Conservation (phyloP, 2,888 invertebrate genomes). For the Netelia inedita region DNA sequence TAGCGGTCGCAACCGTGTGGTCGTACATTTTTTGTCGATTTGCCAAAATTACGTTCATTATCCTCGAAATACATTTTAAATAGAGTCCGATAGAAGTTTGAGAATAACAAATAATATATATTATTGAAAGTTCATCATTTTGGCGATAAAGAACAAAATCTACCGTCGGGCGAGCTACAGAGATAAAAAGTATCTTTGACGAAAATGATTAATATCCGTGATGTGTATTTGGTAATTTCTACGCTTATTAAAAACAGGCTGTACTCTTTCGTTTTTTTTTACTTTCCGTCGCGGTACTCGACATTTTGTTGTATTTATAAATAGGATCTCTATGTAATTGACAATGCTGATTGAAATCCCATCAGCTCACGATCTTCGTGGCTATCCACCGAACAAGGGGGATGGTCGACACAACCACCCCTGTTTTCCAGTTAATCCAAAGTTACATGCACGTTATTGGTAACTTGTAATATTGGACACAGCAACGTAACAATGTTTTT, state of each 20-base stretch:
- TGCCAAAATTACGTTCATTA: background rate
- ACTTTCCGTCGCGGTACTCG: slow-evolving; percentile 61
- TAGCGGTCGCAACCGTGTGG: slow-evolving; percentile 14
- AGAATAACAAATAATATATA: background rate
- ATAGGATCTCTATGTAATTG: slow-evolving; percentile 65
- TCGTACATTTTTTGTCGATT: slow-evolving; percentile 11
- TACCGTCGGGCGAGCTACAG: too few relatives aligned
- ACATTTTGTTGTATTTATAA: slow-evolving; percentile 50
- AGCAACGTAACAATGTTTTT: too few relatives aligned
- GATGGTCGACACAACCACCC: background rate
- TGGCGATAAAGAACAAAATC: too few relatives aligned
- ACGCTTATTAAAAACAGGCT: background rate
- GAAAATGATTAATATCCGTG: background rate
- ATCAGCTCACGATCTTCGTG: slow-evolving; percentile 18
- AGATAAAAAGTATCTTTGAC: background rate
- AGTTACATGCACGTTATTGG: too few relatives aligned
- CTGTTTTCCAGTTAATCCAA: background rate
- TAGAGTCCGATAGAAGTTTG: background rate
- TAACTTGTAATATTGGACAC: too few relatives aligned
- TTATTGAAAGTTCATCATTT: too few relatives aligned
- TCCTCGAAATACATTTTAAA: slow-evolving; percentile 10
- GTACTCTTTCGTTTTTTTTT: slow-evolving; percentile 29
- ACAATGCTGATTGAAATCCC: slow-evolving; percentile 67
- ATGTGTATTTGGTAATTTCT: background rate
- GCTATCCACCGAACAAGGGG: background rate